A percentile compares a stretch with the other conserved stretches of the same genome.
phyloP scores from a whole-genome alignment of 2,113 vertebrate species.

The Emydocephalus ijimae region DNA sequence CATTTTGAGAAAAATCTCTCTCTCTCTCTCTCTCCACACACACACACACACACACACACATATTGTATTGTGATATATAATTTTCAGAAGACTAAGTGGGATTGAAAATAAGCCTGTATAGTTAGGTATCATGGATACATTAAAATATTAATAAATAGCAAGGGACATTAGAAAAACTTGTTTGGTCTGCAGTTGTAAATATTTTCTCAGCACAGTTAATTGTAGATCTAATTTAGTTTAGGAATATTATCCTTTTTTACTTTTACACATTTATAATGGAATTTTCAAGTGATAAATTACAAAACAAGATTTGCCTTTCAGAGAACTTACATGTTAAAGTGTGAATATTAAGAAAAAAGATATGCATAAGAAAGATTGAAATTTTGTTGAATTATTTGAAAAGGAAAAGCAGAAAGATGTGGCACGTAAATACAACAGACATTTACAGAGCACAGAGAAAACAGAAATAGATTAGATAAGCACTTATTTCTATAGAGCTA shows the following conservation, averaged over 20 bases:
- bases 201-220: background rate
- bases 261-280: background rate
- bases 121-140: background rate
- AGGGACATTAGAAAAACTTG: background rate
- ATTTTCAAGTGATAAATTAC: background rate
- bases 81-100: background rate
- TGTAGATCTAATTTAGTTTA: background rate
- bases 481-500: background rate
- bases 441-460: background rate
- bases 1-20: background rate
- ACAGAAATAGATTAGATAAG: background rate
- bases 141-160: background rate
- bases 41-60: too few relatives aligned
- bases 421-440: background rate
- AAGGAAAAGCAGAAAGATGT: background rate
- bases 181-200: background rate
- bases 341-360: background rate
- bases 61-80: too few relatives aligned
- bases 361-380: background rate
- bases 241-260: background rate
- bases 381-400: background rate
- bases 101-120: background rate
- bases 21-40: background rate
- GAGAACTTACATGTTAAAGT: background rate
- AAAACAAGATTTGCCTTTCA: background rate